Conservation (phyloP, 1,140 invertebrate species). For the Ladona fulva region DNA sequence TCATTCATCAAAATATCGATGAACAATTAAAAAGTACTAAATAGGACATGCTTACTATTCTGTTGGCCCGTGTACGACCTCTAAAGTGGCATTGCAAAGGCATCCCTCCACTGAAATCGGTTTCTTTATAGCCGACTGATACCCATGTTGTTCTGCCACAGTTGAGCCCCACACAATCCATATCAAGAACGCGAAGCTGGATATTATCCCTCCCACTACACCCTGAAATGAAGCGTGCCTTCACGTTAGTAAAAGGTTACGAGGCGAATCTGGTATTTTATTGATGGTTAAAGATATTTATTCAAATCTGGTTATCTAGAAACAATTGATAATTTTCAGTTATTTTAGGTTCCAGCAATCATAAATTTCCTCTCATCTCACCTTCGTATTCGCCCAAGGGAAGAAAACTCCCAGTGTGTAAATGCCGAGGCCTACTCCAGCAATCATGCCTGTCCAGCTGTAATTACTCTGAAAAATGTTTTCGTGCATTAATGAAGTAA, state of each 20-base stretch:
- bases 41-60: not conserved
- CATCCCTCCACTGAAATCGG: not conserved
- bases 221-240: not conserved
- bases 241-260: slow-evolving; percentile 32
- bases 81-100: not conserved
- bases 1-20: no score
- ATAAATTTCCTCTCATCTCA: slow-evolving; percentile 26
- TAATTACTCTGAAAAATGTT: not conserved
- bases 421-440: slow-evolving; percentile 72
- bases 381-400: slow-evolving; percentile 70
- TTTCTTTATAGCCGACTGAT: not conserved
- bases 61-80: not conserved
- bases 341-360: slow-evolving; percentile 26
- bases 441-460: slow-evolving; percentile 57
- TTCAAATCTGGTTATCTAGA: slow-evolving; percentile 51
- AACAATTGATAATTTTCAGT: slow-evolving; percentile 51
- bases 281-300: slow-evolving; percentile 55
- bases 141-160: not conserved
- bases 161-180: not conserved
- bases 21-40: no score
- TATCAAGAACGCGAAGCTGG: not conserved
- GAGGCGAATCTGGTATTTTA: slow-evolving; percentile 66
- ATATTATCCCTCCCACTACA: not conserved
- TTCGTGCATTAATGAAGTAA: not conserved
- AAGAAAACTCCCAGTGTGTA: slow-evolving; percentile 84